Evolutionary conservation across 2,113 vertebrate genomes (phyloP).

Genomic region (Mesembrinibis cayennensis): DNA sequence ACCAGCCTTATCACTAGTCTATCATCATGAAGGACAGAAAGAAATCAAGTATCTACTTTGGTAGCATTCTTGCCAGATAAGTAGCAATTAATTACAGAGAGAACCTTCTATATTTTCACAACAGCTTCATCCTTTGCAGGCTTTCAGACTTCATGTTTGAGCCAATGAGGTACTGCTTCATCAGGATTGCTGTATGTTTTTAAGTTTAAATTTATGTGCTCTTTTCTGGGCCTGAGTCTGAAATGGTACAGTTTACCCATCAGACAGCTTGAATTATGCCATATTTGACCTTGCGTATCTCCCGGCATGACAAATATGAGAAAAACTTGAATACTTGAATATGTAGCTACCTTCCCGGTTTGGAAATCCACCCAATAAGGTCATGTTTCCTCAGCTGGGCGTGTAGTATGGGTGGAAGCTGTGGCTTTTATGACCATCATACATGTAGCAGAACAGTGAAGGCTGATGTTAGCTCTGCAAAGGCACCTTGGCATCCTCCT

Average conservation of each 20-base stretch:
- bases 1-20: background rate
- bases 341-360: accelerated
- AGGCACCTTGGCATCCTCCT: background rate
- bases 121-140: background rate
- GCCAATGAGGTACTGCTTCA: background rate
- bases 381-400: background rate
- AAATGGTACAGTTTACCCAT: background rate
- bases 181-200: background rate
- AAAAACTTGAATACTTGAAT: background rate
- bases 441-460: background rate
- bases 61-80: background rate
- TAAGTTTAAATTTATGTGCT: background rate
- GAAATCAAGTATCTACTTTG: background rate
- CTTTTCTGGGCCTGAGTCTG: background rate
- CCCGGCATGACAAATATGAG: background rate
- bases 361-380: background rate
- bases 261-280: background rate
- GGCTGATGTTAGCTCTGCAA: background rate
- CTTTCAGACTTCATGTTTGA: background rate
- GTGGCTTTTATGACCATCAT: background rate
- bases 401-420: background rate
- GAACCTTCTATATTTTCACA: background rate
- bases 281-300: background rate
- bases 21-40: background rate
- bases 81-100: background rate